Base-by-base conservation (phyloP, 2,797 vertebrate species). In the Cossypha niveicapilla region DNA sequence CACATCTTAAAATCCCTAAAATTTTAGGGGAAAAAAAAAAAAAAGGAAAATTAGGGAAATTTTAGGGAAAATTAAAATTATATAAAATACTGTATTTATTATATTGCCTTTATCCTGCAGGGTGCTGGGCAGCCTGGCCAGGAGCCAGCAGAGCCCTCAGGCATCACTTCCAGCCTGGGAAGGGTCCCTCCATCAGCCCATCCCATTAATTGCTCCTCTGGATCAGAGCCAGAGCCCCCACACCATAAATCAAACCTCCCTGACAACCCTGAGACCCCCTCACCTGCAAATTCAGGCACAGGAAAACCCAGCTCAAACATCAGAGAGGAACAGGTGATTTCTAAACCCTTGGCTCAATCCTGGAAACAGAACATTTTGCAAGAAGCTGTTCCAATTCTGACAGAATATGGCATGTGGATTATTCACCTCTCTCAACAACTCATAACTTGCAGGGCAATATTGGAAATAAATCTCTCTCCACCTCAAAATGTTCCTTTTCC, bases 91-190 rank as follows among this genome's bases (percentile, higher is more conserved):
- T 12, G 7, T 25, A 34, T 58, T 74, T 25, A 13, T 41, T 8
- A 79, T 11, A 24, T 4, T 27, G n/a, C 18, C 48, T 80, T 75
- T 39, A 11, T 37, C 58, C 58, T 80, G 45, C 28, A 70, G 84
- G 82, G 75, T 90, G 82, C 78, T 53, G 92, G 75, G 53, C 78
- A 92, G 51, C 2, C 85, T 95, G 94, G 88, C 88, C 10, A 0
- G 22, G 11, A 90, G 83, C 90, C 90, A 96, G 86, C 42, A 48
- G 53, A 93, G 73, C 86, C 93, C 94, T 94, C 86, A 73, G 45
- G 50, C 39, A 23, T 24, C 51, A 30, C 7, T 27, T 47, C 48
- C 8, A 51, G 66, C 45, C 48, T 0, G 28, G 3, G 34, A 53
- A 54, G 0, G 7, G 34, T 53, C 71, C 35, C 73, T 76, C 54